These are phyloP conservation scores for Oceanodroma tethys DNA, from an alignment of 2,113 vertebrate genomes.

Conservation along the genomic window DNA sequence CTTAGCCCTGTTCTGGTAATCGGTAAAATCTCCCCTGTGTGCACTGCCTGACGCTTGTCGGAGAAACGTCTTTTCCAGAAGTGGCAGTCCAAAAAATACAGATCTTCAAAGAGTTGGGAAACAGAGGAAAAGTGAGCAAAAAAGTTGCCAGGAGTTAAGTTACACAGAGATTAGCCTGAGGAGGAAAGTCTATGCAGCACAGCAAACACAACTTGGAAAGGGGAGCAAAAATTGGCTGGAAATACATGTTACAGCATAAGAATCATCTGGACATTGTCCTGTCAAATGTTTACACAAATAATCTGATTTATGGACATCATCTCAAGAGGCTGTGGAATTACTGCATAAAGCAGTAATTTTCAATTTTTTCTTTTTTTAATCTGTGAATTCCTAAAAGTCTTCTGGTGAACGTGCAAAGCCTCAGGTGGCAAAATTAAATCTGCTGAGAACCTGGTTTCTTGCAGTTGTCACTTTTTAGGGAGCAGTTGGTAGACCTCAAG, in stretches of 20 bases:
- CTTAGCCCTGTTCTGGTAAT: background rate
- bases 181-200: background rate
- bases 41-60: background rate
- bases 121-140: slow-evolving; percentile 13
- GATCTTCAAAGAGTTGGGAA: slow-evolving; percentile 19
- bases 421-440: background rate
- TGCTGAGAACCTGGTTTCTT: background rate
- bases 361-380: background rate
- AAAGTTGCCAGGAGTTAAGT: background rate
- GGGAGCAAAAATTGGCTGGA: background rate
- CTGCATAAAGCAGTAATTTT: background rate
- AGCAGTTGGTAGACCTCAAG: background rate
- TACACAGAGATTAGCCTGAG: background rate
- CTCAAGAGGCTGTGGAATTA: background rate
- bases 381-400: background rate
- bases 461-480: background rate
- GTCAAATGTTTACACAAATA: slow-evolving; percentile 25
- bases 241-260: background rate
- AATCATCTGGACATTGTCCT: slow-evolving; percentile 14
- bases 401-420: background rate
- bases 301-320: background rate
- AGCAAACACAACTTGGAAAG: background rate
- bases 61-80: background rate
- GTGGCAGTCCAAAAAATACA: background rate
- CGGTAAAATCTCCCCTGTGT: background rate